Conservation (phyloP, 2,888 invertebrate species). For the Agrypnus murinus region DNA sequence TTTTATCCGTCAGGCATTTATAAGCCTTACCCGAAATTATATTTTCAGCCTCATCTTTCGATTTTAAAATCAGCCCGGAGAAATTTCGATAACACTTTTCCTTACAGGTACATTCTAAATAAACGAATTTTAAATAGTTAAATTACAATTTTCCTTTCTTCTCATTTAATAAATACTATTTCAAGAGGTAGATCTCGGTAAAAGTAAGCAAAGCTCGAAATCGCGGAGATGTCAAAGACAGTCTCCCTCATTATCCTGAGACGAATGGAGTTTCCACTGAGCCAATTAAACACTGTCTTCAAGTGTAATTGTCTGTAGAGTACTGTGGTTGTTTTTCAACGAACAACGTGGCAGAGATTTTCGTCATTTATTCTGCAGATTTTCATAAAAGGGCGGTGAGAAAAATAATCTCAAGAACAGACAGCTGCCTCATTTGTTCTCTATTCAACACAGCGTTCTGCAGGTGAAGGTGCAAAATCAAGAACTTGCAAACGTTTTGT, state of each 20-base stretch:
- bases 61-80: not conserved
- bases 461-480: not conserved
- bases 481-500: constrained; percentile 9
- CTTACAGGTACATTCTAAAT: not conserved
- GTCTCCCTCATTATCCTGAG: constrained; percentile 23
- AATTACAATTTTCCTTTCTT: not conserved
- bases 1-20: constrained; percentile 23
- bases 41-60: constrained; percentile 10
- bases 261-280: constrained; percentile 22
- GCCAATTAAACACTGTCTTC: constrained; percentile 30
- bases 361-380: constrained; percentile 22
- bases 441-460: constrained; percentile 11
- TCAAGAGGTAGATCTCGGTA: not conserved
- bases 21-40: not conserved
- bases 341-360: constrained; percentile 18
- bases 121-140: constrained; percentile 4
- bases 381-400: constrained; percentile 21
- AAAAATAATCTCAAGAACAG: constrained; percentile 20
- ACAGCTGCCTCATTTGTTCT: constrained; percentile 14
- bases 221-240: constrained; percentile 25
- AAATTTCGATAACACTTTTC: not conserved
- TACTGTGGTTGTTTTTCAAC: constrained; percentile 22
- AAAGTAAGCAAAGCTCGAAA: constrained; percentile 19
- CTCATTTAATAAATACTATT: not conserved
- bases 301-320: constrained; percentile 27